These are phyloP conservation scores for Pampusana beccarii DNA, from an alignment of 2,113 vertebrate genomes.

Conservation along the genomic window DNA sequence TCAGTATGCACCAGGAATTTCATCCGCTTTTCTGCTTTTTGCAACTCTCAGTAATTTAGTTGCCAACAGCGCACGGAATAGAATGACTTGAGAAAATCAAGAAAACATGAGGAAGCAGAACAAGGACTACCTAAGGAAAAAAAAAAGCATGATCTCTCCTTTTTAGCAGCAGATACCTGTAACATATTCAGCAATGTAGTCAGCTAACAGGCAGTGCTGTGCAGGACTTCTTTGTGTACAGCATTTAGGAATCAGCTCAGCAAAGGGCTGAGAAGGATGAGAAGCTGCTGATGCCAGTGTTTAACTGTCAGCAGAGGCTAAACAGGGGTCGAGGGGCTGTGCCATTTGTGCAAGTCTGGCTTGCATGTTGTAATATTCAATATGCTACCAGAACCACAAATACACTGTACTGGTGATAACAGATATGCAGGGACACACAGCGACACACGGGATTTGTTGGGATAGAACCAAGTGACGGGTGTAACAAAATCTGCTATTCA, in stretches of 20 bases:
- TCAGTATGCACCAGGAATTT: background rate
- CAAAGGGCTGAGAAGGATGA: background rate
- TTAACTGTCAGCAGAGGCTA: background rate
- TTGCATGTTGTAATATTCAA: background rate
- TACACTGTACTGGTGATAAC: background rate
- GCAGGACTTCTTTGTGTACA: background rate
- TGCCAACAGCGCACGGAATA: background rate
- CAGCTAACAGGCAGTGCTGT: background rate
- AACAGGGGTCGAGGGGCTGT: background rate
- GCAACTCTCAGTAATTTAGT: background rate
- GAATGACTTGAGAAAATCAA: background rate
- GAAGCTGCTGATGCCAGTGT: background rate
- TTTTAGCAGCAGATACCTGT: background rate
- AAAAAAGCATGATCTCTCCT: background rate
- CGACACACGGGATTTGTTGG: background rate
- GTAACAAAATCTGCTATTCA: background rate
- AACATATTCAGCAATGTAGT: background rate
- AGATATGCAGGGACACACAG: background rate
- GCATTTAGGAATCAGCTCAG: background rate
- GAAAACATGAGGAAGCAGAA: background rate
- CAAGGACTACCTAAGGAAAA: background rate
- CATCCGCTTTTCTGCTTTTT: background rate
- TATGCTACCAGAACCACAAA: background rate
- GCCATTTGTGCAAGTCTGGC: background rate
- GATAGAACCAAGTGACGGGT: background rate